Base-by-base conservation (phyloP, 2,113 vertebrate genomes). In the Lynx canadensis region DNA sequence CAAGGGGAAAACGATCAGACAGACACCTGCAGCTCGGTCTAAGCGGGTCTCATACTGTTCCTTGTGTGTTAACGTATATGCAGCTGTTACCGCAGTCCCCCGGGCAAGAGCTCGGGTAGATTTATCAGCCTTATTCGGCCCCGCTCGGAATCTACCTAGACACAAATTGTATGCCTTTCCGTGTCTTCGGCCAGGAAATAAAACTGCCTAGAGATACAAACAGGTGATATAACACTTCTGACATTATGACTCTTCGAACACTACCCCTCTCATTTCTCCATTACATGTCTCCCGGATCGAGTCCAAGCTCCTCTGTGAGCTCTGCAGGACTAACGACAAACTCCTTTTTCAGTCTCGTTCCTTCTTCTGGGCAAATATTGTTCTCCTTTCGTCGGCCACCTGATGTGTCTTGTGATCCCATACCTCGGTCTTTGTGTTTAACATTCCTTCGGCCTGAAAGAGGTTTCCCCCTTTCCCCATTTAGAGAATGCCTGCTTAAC, bases 361-460 rank as follows among this genome's bases (percentile, higher is more conserved):
- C n/a, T 86, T 69, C 68, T 48, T 57, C 57, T 81, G 48, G 89
- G 79, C 73, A 69, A 80, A 55, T 14, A 12, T 13, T 4, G 4
- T 81, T 76, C 63, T 84, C 21, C 86, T 82, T 92, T 66, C 25
- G 41, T 55, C 36, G 55, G 13, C 74, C 50, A 7, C 14, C 0
- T 45, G 69, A 57, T 33, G 16, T 25, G 36, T 69, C 60, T 74
- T 82, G 82, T 93, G 91, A 97, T 83, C 87, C 68, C 63, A 93
- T 83, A 48, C 76, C 55, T 89, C 79, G 69, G 69, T 74, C 94
- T 95, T 97, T 96, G 86, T 94, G 97, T 92, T 45, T 38, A 89
- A 89, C 89, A 92, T 95, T 96, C 97, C 69, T 90, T 83, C 16
- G 66, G 90, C 74, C 50, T 76, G 68, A 93, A 97, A 89, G 33